phyloP scores from a whole-genome alignment of 2,888 invertebrate genomes.

The Cephus pulcher region DNA sequence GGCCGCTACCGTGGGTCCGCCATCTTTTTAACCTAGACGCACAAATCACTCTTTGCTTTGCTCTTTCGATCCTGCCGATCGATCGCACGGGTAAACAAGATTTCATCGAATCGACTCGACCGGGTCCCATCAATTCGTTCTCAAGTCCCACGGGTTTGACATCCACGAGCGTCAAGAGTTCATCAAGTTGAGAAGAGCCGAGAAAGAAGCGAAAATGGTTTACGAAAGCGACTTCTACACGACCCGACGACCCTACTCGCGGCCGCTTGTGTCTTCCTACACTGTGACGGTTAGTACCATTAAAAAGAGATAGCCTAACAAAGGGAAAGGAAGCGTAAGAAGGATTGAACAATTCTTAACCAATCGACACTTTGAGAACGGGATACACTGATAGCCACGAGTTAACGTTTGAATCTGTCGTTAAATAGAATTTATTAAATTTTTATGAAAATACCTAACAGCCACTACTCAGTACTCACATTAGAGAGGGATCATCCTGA shows the following conservation, averaged over 20 bases:
- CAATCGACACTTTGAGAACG: not conserved
- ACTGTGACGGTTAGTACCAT: constrained; percentile 82
- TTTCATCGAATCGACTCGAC: constrained; percentile 9
- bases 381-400: not conserved
- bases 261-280: constrained; percentile 79
- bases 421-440: not conserved
- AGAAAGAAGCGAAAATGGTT: constrained; percentile 76
- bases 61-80: constrained; percentile 13
- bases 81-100: constrained; percentile 21
- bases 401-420: not conserved
- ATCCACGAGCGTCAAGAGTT: constrained; percentile 38
- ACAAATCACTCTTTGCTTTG: constrained; percentile 20
- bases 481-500: not conserved
- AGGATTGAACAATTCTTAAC: not conserved
- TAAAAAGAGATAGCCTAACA: constrained; percentile 24
- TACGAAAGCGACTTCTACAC: constrained; percentile 94
- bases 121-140: not conserved
- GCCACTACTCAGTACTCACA: not conserved
- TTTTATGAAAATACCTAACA: not conserved
- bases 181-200: constrained; percentile 63
- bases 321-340: not conserved
- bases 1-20: constrained; percentile 49
- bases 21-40: constrained; percentile 17
- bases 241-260: constrained; percentile 84
- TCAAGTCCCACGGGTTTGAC: not conserved